Percentiles rank a stretch among this genome's conserved stretches.
phyloP scores from a whole-genome alignment of 2,888 invertebrate genomes.

The Stenoptilia bipunctidactyla region DNA sequence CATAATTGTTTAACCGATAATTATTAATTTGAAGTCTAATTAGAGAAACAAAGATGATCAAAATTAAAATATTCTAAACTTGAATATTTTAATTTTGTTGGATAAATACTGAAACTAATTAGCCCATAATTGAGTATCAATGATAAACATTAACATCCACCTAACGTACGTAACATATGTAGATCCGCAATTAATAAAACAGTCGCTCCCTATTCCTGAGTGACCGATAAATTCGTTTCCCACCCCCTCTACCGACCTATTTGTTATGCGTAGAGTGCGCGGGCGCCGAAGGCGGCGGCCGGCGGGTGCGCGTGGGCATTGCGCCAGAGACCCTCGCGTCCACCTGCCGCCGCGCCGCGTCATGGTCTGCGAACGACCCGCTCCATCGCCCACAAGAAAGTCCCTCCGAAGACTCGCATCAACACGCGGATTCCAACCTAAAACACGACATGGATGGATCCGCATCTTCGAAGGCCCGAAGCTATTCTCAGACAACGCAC shows the following conservation, averaged over 20 bases:
- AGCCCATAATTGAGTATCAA: too few species aligned
- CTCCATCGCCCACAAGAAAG: constrained; percentile 58
- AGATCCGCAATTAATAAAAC: constrained; percentile 36
- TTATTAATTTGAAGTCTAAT: too few species aligned
- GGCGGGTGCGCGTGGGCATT: constrained; percentile 35
- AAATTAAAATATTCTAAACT: too few species aligned
- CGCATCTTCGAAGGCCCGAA: constrained; percentile 72
- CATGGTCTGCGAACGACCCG: constrained; percentile 65
- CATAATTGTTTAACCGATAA: too few species aligned
- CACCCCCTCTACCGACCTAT: constrained; percentile 68
- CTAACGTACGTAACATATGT: too few species aligned
- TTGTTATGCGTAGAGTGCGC: constrained; percentile 59
- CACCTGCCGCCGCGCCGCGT: constrained; percentile 44
- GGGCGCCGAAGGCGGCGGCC: constrained; percentile 31
- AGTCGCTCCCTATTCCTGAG: constrained; percentile 42
- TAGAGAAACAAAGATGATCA: too few species aligned
- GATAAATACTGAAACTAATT: too few species aligned
- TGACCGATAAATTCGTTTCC: constrained; percentile 62
- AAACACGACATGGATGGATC: constrained; percentile 70
- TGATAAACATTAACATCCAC: too few species aligned
- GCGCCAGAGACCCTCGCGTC: constrained; percentile 41
- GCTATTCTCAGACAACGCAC: constrained; percentile 58
- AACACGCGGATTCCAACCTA: constrained; percentile 55
- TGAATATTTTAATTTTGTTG: too few species aligned
- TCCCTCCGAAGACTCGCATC: constrained; percentile 63